Evolutionary conservation across 2,888 invertebrate species (phyloP).

Genomic region (Tachina grossa): DNA sequence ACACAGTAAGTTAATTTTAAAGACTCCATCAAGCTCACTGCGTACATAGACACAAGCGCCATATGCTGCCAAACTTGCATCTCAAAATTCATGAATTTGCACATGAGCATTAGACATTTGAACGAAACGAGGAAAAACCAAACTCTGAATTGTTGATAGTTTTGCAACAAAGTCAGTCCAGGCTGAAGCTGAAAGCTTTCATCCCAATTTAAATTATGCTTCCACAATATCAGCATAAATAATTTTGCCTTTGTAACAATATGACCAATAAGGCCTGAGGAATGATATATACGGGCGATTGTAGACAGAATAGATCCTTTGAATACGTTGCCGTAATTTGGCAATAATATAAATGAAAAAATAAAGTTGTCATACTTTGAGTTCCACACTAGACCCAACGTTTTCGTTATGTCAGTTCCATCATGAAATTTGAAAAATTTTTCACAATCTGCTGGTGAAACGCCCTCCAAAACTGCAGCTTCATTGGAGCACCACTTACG

Average conservation of each 20-base stretch:
- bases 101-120: not conserved
- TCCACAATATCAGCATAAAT: slow-evolving; percentile 57
- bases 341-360: slow-evolving; percentile 21
- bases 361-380: slow-evolving; percentile 39
- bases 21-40: not conserved
- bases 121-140: not conserved
- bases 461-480: no score
- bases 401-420: slow-evolving; percentile 53
- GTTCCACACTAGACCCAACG: slow-evolving; percentile 50
- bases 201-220: slow-evolving; percentile 48
- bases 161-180: slow-evolving; percentile 6
- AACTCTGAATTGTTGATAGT: not conserved
- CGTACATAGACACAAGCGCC: not conserved
- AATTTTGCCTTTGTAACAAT: slow-evolving; percentile 50
- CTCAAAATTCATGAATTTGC: not conserved
- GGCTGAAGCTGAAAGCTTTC: slow-evolving; percentile 17
- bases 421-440: slow-evolving; percentile 40
- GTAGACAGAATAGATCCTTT: slow-evolving; percentile 42
- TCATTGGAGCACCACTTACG: no score
- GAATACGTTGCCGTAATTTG: not conserved
- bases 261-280: slow-evolving; percentile 53
- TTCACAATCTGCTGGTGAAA: slow-evolving; percentile 12
- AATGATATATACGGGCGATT: slow-evolving; percentile 49
- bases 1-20: slow-evolving; percentile 5
- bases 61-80: not conserved